Base-by-base conservation (phyloP, 2,888 invertebrate species). In the Orthosia cruda region DNA sequence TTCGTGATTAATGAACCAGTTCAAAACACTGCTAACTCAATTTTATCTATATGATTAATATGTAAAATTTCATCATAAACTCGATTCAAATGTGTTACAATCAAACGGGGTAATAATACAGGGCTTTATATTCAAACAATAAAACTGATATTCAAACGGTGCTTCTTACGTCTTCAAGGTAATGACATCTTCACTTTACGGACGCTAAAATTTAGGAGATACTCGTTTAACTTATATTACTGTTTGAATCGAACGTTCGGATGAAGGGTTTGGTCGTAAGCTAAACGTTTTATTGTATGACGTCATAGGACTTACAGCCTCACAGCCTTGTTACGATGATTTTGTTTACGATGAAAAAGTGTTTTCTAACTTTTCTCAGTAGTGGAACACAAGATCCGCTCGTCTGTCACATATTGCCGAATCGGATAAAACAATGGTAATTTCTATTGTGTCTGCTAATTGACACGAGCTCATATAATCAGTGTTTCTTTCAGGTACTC, bases 111-210 rank as follows among this genome's bases (percentile, higher is more conserved):
- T 90, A 92, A 91, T 95, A 94, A 90, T 89, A 95, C 95, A 93
- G 89, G 91, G 91, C 94, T 95, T 96, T 95, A 96, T 94, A 94
- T 92, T 94, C 93, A 89, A 94, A 95, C 95, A 94, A 93, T 96
- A 95, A 96, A 96, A 95, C 89, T 93, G 93, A 93, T 94, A 93
- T 94, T 93, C 92, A 90, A 72, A 92, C 91, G 93, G 94, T 91
- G 93, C 90, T 80, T 75, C 94, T 94, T 93, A 95, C 92, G 93
- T 94, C 92, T 93, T 91, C 90, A 85, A 84, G 86, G 92, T 93
- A 94, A 96, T 92, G 93, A 93, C 95, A 90, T 92, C 93, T 91
- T 91, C 93, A 93, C 90, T 95, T 95, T 93, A 93, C 90, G 92
- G 90, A 92, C 94, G 90, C 93, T 95, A 90, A 95, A 94, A 92